Evolutionary conservation across 2,888 invertebrate species (phyloP).

Genomic region (Hartigia nigra): DNA sequence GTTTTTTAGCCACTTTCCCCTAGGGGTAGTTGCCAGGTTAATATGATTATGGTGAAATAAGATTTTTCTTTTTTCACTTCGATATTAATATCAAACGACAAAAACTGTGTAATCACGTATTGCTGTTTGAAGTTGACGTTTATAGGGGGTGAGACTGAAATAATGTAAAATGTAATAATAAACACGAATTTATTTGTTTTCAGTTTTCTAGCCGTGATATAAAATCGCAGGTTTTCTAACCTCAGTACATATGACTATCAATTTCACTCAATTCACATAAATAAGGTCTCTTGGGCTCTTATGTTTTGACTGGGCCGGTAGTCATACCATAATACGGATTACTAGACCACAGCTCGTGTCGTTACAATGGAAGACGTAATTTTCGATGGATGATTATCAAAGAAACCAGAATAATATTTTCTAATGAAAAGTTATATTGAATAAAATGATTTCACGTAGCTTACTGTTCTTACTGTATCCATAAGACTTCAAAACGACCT

Average conservation of each 20-base stretch:
- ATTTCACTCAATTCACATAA: too few relatives aligned
- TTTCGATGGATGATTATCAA: background rate
- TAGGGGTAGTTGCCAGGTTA: background rate
- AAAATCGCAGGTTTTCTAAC: background rate
- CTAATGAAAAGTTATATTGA: too few relatives aligned
- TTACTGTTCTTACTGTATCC: too few relatives aligned
- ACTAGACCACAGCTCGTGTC: background rate
- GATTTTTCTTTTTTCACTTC: conserved; percentile 3
- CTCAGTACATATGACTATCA: too few relatives aligned
- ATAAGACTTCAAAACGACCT: too few relatives aligned
- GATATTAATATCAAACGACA: background rate
- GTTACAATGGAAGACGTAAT: background rate
- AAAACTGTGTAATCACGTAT: background rate
- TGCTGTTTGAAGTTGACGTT: background rate
- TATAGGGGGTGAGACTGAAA: background rate
- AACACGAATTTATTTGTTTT: background rate
- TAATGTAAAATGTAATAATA: background rate
- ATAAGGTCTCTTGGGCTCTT: too few relatives aligned
- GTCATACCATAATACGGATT: too few relatives aligned
- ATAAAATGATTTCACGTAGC: too few relatives aligned
- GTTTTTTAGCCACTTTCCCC: conserved; percentile 36
- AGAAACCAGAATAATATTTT: background rate
- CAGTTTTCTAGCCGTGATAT: background rate
- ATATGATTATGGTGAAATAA: background rate
- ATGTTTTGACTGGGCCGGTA: too few relatives aligned